Evolutionary conservation across 1,140 invertebrate genomes (phyloP).

Genomic region (Nasonia longicornis): DNA sequence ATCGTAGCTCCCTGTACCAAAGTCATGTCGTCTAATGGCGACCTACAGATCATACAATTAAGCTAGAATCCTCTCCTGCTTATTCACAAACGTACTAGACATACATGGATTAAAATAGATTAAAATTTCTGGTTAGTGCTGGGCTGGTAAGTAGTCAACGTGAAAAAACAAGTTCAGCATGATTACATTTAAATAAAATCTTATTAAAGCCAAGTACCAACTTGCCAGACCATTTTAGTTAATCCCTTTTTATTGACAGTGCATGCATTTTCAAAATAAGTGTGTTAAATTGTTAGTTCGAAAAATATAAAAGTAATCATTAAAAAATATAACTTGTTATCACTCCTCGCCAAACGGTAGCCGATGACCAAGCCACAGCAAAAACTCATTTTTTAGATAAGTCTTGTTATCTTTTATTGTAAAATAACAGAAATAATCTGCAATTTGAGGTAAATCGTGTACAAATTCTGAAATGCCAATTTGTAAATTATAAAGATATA

Average conservation of each 20-base stretch:
- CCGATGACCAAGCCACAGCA: neutral
- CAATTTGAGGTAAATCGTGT: neutral
- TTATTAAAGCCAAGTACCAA: neutral
- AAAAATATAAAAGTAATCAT: neutral
- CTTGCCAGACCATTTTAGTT: neutral
- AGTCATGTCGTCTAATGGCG: conserved; percentile 62
- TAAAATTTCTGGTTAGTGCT: too few relatives aligned
- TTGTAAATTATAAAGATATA: neutral
- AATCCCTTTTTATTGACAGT: neutral
- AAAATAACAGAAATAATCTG: conserved; percentile 17
- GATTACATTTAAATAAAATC: neutral
- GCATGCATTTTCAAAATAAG: neutral
- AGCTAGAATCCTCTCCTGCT: conserved; percentile 15
- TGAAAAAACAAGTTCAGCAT: too few relatives aligned
- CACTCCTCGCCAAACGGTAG: neutral
- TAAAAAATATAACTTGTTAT: neutral
- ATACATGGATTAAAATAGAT: neutral
- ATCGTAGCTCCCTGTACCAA: conserved; percentile 66
- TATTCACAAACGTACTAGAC: neutral
- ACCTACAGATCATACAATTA: conserved; percentile 56
- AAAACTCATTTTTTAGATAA: neutral
- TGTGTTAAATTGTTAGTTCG: neutral
- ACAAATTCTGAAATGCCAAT: neutral
- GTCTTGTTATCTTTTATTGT: conserved; percentile 18
- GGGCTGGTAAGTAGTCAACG: too few relatives aligned